These are phyloP conservation scores for Torymus aiolomorphi DNA, from an alignment of 2,888 invertebrate species.

Conservation along the genomic window DNA sequence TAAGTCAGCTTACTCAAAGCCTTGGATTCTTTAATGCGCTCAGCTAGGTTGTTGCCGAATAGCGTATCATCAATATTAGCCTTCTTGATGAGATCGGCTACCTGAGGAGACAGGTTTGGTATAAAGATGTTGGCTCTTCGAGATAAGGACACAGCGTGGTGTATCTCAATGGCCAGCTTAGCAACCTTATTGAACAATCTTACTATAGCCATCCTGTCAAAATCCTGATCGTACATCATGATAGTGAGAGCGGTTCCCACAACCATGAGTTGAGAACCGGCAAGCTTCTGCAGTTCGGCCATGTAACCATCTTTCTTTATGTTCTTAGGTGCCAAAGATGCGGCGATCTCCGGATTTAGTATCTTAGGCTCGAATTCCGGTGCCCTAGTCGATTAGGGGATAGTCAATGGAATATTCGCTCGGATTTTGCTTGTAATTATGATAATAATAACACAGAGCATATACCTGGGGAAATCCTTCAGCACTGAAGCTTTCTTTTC, in stretches of 20 bases:
- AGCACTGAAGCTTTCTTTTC: neutral
- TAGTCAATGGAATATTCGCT: too few species aligned
- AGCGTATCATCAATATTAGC: slow-evolving; percentile 12
- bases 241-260: neutral
- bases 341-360: neutral
- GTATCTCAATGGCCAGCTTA: too few species aligned
- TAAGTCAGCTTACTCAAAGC: slow-evolving; percentile 3
- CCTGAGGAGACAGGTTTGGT: slow-evolving; percentile 4
- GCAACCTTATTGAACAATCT: too few species aligned
- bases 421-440: too few species aligned
- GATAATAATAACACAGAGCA: too few species aligned
- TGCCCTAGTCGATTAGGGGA: too few species aligned
- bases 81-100: too few species aligned
- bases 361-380: slow-evolving; percentile 12
- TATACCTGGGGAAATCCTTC: slow-evolving; percentile 7
- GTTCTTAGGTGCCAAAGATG: neutral
- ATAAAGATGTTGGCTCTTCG: too few species aligned
- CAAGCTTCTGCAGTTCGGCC: slow-evolving; percentile 2
- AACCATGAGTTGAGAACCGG: neutral
- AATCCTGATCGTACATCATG: neutral
- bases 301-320: neutral
- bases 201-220: neutral
- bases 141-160: too few species aligned
- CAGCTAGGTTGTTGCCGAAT: slow-evolving; percentile 6
- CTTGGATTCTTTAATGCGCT: slow-evolving; percentile 19